Conservation (phyloP, 2,797 vertebrate species). For the Argya squamiceps region DNA sequence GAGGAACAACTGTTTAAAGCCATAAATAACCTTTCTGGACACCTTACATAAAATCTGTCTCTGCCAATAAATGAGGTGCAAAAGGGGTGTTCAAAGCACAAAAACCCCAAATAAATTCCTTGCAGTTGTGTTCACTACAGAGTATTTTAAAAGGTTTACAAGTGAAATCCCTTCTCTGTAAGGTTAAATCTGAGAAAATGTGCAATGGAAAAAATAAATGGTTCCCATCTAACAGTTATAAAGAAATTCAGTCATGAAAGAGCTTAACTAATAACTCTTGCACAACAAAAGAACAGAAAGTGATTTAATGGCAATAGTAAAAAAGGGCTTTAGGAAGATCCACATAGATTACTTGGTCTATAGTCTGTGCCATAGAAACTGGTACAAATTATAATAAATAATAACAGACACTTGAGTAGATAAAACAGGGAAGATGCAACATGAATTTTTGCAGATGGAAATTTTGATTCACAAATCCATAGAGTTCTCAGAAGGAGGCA, state of each 20-base stretch:
- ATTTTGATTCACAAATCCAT: neutral
- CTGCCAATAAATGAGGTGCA: neutral
- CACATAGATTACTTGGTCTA: neutral
- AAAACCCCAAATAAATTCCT: neutral
- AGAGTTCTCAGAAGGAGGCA: neutral
- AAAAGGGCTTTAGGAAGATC: neutral
- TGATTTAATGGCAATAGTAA: neutral
- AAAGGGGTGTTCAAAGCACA: neutral
- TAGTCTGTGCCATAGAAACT: neutral
- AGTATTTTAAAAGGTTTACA: neutral
- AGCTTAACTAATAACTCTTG: slow-evolving; percentile 8
- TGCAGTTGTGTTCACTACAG: neutral
- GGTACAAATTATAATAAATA: slow-evolving; percentile 1
- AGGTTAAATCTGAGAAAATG: neutral
- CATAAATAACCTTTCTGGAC: neutral
- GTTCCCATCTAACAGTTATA: neutral
- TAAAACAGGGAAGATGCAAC: neutral
- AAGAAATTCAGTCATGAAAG: neutral
- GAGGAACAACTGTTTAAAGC: neutral
- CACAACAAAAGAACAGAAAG: neutral
- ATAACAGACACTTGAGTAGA: neutral
- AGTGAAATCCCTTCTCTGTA: neutral
- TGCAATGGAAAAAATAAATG: neutral
- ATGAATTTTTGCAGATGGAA: neutral
- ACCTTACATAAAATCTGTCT: neutral